Evolutionary conservation across 2,888 invertebrate species (phyloP).

Genomic region (Sphaeridia pumilis): DNA sequence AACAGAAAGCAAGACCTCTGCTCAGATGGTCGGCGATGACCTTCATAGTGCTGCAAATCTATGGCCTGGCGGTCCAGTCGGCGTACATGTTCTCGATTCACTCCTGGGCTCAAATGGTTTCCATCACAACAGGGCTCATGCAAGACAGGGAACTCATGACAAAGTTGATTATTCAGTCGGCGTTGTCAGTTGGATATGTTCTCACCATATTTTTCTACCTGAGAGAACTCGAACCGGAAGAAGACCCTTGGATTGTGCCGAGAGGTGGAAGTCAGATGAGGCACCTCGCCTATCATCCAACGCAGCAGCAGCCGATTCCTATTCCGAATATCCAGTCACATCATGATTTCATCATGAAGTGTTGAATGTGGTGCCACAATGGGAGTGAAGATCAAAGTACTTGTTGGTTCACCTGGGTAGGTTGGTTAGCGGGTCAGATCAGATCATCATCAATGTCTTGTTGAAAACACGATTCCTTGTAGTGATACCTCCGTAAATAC

Average conservation of each 20-base stretch:
- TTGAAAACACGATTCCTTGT: too few species aligned
- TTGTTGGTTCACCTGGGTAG: too few species aligned
- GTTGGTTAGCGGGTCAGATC: too few species aligned
- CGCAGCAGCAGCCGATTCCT: slow-evolving; percentile 15
- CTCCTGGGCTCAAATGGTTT: slow-evolving; percentile 9
- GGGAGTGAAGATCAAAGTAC: too few species aligned
- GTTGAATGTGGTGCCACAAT: neutral
- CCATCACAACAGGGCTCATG: neutral
- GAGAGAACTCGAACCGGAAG: slow-evolving; percentile 15
- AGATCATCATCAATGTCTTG: too few species aligned
- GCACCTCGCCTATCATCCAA: slow-evolving; percentile 15
- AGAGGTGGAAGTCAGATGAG: neutral
- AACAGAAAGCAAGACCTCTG: slow-evolving; percentile 16
- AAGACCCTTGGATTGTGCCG: slow-evolving; percentile 1
- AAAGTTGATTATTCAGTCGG: slow-evolving; percentile 10
- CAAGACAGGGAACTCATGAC: slow-evolving; percentile 10
- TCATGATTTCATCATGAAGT: slow-evolving; percentile 16
- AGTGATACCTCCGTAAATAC: too few species aligned
- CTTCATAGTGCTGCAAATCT: slow-evolving; percentile 17
- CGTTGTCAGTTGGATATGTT: slow-evolving; percentile 8
- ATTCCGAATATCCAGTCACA: slow-evolving; percentile 13
- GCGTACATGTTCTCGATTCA: slow-evolving; percentile 10
- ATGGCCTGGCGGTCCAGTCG: slow-evolving; percentile 12
- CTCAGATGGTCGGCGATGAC: slow-evolving; percentile 13
- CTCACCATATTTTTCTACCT: slow-evolving; percentile 18